Conservation (phyloP, 2,113 vertebrate genomes). For the Marmota flaviventris region DNA sequence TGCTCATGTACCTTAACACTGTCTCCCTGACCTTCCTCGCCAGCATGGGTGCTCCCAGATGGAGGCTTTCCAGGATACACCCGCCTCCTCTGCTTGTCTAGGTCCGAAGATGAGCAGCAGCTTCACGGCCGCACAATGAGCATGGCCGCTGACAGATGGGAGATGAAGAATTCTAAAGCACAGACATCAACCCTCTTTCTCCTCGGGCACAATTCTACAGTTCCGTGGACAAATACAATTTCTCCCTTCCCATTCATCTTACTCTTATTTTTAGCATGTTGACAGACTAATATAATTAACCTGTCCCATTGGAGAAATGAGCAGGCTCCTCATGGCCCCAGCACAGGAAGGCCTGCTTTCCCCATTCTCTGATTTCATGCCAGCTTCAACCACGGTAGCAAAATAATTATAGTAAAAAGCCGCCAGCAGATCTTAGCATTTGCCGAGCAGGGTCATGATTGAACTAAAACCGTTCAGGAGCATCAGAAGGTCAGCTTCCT, state of each 20-base stretch:
- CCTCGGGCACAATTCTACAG: background rate
- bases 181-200: background rate
- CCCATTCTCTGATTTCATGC: background rate
- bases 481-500: constrained; percentile 25
- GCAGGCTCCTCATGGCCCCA: background rate
- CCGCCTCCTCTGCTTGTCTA: background rate
- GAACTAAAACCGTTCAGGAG: constrained; percentile 49
- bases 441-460: background rate
- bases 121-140: background rate
- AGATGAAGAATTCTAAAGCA: background rate
- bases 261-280: background rate
- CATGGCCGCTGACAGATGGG: background rate
- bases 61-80: background rate
- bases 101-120: background rate
- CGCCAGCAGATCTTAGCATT: constrained; percentile 12
- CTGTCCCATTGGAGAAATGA: constrained; percentile 1
- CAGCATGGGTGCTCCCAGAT: accelerated
- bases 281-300: constrained; percentile 47
- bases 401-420: constrained; percentile 59
- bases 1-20: background rate
- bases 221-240: constrained; percentile 15
- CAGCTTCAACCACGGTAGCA: background rate
- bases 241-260: background rate
- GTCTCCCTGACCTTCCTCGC: background rate
- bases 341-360: background rate